phyloP scores from a whole-genome alignment of 2,113 vertebrate genomes.

The Origma solitaria region DNA sequence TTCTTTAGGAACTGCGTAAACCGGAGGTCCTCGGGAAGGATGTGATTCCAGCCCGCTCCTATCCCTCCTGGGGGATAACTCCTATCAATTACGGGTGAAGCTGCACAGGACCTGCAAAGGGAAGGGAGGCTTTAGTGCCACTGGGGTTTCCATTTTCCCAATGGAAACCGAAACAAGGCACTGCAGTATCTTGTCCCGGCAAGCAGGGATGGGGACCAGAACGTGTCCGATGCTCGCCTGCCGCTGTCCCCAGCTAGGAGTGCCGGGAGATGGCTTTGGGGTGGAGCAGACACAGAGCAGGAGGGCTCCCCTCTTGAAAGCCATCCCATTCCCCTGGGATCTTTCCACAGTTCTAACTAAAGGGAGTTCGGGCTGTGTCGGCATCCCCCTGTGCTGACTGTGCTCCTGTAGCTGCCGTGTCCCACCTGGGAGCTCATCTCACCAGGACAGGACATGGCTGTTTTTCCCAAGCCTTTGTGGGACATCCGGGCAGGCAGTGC shows the following conservation, averaged over 20 bases:
- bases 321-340: not conserved
- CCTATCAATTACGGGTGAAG: not conserved
- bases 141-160: not conserved
- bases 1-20: not conserved
- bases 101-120: not conserved
- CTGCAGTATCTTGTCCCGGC: not conserved
- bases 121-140: not conserved
- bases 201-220: not conserved
- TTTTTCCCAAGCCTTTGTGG: not conserved
- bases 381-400: not conserved
- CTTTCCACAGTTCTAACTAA: not conserved
- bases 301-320: not conserved
- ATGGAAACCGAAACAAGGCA: not conserved
- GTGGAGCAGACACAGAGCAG: not conserved
- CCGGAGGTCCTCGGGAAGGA: not conserved
- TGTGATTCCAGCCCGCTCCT: not conserved
- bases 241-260: not conserved
- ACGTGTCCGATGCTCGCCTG: accelerated
- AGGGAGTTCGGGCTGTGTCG: not conserved
- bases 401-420: not conserved
- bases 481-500: not conserved
- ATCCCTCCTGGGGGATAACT: not conserved
- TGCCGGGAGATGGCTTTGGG: not conserved
- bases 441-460: not conserved
- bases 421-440: not conserved